Conservation (phyloP, 2,888 invertebrate genomes). For the Achlya flavicornis region DNA sequence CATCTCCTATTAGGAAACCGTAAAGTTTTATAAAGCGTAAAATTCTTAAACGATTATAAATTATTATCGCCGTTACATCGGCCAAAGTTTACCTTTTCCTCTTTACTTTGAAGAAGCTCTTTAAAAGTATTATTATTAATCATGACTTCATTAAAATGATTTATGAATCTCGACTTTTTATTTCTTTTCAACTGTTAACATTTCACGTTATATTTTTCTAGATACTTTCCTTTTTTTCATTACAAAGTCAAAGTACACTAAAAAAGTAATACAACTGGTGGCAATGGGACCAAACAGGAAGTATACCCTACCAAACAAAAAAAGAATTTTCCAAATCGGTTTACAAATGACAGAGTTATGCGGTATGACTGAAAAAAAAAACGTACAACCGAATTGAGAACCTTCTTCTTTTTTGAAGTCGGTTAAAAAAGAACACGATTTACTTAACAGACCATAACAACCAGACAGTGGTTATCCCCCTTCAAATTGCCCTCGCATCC, state of each 20-base stretch:
- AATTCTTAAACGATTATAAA: neutral
- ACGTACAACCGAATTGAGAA: too few species aligned
- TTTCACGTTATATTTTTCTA: neutral
- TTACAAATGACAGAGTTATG: too few species aligned
- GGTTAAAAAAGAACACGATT: too few species aligned
- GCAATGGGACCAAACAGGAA: too few species aligned
- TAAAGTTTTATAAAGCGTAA: neutral
- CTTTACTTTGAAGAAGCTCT: neutral
- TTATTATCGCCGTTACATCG: neutral
- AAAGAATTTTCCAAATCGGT: too few species aligned
- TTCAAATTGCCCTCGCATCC: neutral
- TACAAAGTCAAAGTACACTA: too few species aligned
- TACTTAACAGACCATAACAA: too few species aligned
- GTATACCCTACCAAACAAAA: too few species aligned
- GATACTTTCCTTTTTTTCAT: neutral
- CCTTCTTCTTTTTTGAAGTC: too few species aligned
- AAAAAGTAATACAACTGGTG: too few species aligned
- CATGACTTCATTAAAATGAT: slow-evolving; percentile 2
- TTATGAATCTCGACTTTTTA: neutral
- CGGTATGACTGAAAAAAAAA: too few species aligned
- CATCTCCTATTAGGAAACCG: neutral
- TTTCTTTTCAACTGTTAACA: neutral
- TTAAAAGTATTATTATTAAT: slow-evolving; percentile 1
- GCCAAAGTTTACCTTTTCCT: neutral
- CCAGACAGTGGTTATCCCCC: too few species aligned